These are phyloP conservation scores for Gymnogyps californianus DNA, from an alignment of 2,113 vertebrate genomes.

Conservation along the genomic window DNA sequence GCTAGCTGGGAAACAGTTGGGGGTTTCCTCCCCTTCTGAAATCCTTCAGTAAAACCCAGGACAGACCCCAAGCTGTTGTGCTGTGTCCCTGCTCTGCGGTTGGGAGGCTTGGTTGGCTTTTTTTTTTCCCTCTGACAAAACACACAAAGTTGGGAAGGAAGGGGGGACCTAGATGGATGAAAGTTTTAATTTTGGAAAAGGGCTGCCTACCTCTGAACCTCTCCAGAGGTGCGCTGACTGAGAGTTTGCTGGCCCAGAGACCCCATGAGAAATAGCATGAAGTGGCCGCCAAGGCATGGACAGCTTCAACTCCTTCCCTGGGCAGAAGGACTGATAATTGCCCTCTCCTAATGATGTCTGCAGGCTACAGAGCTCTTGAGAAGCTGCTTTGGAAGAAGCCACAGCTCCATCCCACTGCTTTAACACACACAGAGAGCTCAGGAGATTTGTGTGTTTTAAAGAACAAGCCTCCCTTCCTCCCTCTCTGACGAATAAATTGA, in stretches of 20 bases:
- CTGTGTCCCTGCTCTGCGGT: rapidly evolving
- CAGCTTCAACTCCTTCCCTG: not conserved
- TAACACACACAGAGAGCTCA: not conserved
- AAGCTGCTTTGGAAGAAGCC: not conserved
- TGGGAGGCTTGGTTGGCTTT: not conserved
- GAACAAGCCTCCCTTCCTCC: not conserved
- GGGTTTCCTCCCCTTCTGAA: not conserved
- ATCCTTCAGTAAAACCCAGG: not conserved
- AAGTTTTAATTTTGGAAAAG: not conserved
- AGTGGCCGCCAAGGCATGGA: not conserved
- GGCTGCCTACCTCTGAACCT: not conserved
- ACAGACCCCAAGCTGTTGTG: rapidly evolving
- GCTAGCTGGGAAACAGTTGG: not conserved
- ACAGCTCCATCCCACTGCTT: not conserved
- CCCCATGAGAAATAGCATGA: not conserved
- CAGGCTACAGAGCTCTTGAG: not conserved
- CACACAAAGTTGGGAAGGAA: not conserved
- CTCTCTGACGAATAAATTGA: not conserved
- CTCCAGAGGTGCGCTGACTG: not conserved
- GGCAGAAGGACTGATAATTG: not conserved
- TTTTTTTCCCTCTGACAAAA: not conserved
- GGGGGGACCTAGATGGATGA: not conserved
- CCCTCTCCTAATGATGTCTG: not conserved
- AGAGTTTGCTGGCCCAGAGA: not conserved
- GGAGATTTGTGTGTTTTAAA: not conserved